These are phyloP conservation scores for Struthidea cinerea DNA, from an alignment of 2,113 vertebrate genomes.

Conservation along the genomic window DNA sequence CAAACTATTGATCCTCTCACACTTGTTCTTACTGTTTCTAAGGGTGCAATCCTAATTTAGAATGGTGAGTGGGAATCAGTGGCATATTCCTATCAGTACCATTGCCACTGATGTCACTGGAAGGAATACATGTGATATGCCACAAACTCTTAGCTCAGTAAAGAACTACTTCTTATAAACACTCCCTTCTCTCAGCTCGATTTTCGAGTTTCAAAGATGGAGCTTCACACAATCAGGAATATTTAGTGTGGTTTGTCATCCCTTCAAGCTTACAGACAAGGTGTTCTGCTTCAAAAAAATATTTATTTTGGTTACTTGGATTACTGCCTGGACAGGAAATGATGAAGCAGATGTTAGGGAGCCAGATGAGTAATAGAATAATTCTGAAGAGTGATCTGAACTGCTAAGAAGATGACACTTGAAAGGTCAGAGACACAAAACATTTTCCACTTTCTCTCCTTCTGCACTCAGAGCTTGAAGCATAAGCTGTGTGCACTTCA, in stretches of 20 bases:
- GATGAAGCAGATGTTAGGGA: constrained; percentile 34
- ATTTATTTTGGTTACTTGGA: constrained; percentile 54
- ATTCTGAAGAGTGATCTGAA: constrained; percentile 19
- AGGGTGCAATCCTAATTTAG: neutral
- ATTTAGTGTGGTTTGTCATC: constrained; percentile 33
- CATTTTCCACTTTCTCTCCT: constrained; percentile 14
- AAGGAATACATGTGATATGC: neutral
- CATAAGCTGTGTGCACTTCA: neutral
- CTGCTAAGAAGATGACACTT: neutral
- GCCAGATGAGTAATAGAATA: neutral
- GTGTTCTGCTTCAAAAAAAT: constrained; percentile 41
- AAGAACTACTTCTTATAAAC: neutral
- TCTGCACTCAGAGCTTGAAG: neutral
- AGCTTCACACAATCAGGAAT: neutral
- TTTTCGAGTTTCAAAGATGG: neutral
- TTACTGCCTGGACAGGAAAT: constrained; percentile 20
- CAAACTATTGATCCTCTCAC: neutral
- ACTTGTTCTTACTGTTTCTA: neutral
- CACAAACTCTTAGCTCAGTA: neutral
- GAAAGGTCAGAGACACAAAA: constrained; percentile 2
- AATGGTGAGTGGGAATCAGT: neutral
- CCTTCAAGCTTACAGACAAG: constrained; percentile 26
- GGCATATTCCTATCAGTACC: neutral
- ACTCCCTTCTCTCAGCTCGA: neutral
- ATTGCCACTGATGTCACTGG: neutral